Evolutionary conservation across 2,797 vertebrate genomes (phyloP).

Genomic region (Oceanodroma leucorhoa): DNA sequence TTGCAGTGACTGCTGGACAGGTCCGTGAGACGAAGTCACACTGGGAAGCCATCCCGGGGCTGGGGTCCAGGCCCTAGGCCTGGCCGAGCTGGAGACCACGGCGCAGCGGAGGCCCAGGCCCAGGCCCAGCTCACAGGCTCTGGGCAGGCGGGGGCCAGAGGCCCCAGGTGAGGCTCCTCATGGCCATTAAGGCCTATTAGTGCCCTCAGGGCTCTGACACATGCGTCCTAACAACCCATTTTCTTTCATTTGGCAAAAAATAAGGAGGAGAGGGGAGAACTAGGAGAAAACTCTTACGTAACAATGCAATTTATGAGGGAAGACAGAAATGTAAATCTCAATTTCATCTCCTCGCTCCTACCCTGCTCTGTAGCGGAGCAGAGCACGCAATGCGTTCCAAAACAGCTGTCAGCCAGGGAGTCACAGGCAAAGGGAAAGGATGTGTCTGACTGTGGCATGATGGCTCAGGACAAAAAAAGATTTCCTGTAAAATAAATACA

Average conservation of each 20-base stretch:
- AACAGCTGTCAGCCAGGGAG: background rate
- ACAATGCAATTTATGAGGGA: background rate
- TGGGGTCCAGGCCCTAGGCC: too few species aligned
- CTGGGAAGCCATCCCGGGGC: accelerated
- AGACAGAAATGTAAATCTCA: background rate
- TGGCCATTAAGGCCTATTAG: too few species aligned
- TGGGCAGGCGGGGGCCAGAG: too few species aligned
- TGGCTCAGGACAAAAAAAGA: background rate
- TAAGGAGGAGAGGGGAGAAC: background rate
- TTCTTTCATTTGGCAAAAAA: background rate
- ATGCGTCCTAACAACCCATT: accelerated
- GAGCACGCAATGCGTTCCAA: background rate
- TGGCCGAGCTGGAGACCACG: accelerated
- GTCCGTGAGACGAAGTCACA: accelerated
- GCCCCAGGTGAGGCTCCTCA: too few species aligned
- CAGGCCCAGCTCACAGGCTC: background rate
- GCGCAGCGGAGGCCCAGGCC: too few species aligned
- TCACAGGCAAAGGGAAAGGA: background rate
- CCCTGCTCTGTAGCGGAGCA: background rate
- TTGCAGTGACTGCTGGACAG: accelerated
- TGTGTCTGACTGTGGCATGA: background rate
- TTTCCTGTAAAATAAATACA: background rate
- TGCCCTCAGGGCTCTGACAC: background rate
- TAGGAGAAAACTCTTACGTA: background rate
- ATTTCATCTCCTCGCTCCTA: background rate